phyloP scores from a whole-genome alignment of 2,113 vertebrate species.

The Amphiprion percula region DNA sequence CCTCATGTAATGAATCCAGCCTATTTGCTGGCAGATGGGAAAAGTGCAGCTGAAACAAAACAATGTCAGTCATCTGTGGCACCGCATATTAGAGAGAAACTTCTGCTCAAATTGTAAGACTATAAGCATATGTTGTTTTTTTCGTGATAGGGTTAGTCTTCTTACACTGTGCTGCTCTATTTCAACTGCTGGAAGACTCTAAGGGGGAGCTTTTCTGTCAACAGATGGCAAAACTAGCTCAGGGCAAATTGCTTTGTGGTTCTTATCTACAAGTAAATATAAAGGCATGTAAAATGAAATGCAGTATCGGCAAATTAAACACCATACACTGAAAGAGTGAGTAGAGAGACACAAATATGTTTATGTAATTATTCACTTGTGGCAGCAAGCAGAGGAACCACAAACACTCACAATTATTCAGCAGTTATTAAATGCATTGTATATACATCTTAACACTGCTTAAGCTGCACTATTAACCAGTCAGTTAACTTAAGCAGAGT shows the following conservation, averaged over 20 bases:
- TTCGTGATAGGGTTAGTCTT: slow-evolving; percentile 75
- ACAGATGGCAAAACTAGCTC: slow-evolving; percentile 76
- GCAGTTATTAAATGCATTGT: neutral
- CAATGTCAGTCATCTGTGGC: slow-evolving; percentile 88
- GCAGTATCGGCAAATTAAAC: slow-evolving; percentile 55
- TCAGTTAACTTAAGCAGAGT: slow-evolving; percentile 51
- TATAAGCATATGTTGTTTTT: slow-evolving; percentile 84
- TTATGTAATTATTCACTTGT: slow-evolving; percentile 56
- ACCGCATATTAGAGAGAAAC: slow-evolving; percentile 81
- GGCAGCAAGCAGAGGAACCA: slow-evolving; percentile 20
- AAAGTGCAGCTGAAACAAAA: slow-evolving; percentile 85
- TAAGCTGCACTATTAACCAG: slow-evolving; percentile 67
- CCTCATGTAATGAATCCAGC: slow-evolving; percentile 80
- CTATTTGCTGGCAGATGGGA: slow-evolving; percentile 88
- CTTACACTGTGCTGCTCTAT: slow-evolving; percentile 72
- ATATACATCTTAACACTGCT: slow-evolving; percentile 60
- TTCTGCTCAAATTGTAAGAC: slow-evolving; percentile 76
- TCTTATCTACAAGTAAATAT: slow-evolving; percentile 66
- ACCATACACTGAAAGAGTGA: slow-evolving; percentile 40
- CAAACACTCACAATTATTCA: slow-evolving; percentile 28
- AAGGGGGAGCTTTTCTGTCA: slow-evolving; percentile 61
- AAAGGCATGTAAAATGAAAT: slow-evolving; percentile 58
- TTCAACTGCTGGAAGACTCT: slow-evolving; percentile 56
- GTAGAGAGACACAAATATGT: slow-evolving; percentile 36
- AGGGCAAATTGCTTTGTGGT: slow-evolving; percentile 68